Conservation (phyloP, 2,113 vertebrate genomes). For the human (Homo sapiens) region DNA sequence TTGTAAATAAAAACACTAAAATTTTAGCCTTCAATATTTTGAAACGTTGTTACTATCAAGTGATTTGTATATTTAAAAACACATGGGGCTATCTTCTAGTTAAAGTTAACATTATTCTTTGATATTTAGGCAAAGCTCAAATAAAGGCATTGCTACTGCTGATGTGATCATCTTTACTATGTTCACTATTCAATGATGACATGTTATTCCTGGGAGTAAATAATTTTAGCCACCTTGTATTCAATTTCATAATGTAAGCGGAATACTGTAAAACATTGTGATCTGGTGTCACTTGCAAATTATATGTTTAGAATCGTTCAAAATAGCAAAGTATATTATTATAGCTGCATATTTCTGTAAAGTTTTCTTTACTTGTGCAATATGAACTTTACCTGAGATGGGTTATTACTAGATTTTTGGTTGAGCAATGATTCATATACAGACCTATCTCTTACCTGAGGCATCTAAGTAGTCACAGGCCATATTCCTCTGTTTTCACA, state of each 20-base stretch:
- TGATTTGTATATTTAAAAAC: not conserved
- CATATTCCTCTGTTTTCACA: not conserved
- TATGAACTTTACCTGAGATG: not conserved
- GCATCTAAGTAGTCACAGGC: not conserved
- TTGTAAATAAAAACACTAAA: not conserved
- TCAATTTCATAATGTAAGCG: not conserved
- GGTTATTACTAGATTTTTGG: not conserved
- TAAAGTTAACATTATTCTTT: not conserved
- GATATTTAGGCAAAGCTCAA: not conserved
- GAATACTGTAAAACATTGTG: not conserved
- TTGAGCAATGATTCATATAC: not conserved
- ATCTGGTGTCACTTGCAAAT: not conserved
- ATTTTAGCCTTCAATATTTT: not conserved
- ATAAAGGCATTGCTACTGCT: not conserved
- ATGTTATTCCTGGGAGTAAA: not conserved
- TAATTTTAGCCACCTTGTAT: not conserved
- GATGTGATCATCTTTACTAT: not conserved
- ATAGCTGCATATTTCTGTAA: not conserved
- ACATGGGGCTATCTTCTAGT: not conserved
- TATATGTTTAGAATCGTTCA: not conserved
- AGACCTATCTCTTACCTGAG: not conserved
- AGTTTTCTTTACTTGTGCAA: not conserved
- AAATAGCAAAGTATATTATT: not conserved
- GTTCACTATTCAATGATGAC: not conserved
- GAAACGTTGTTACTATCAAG: not conserved